These are phyloP conservation scores for Rissa tridactyla DNA, from an alignment of 2,113 vertebrate species.

Conservation along the genomic window DNA sequence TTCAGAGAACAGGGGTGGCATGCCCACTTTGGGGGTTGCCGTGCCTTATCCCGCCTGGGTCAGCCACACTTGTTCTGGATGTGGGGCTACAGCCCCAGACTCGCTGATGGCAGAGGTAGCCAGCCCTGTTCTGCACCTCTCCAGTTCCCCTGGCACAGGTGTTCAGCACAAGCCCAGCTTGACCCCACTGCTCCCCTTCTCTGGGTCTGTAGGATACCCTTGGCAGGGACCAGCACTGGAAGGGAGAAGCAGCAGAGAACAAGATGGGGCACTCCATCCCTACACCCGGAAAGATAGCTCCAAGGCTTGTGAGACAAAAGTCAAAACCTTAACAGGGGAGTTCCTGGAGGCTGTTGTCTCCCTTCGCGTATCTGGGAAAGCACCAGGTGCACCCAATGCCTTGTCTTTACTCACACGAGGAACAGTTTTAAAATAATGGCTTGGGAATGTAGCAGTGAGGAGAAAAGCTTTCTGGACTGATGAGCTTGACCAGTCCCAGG, in stretches of 20 bases:
- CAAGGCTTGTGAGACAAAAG: not conserved
- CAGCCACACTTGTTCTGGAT: rapidly evolving
- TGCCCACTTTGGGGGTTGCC: not conserved
- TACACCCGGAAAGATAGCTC: not conserved
- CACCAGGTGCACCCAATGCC: not conserved
- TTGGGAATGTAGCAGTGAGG: not conserved
- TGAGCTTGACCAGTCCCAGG: not conserved
- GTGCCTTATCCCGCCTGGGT: not conserved
- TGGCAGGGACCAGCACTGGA: not conserved
- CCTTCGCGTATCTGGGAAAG: not conserved
- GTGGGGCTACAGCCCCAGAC: not conserved
- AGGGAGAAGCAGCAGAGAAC: not conserved
- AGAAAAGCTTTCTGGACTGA: not conserved
- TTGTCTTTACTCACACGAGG: not conserved
- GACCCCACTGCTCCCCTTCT: not conserved
- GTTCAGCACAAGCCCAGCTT: not conserved
- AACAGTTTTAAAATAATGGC: not conserved
- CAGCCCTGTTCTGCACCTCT: not conserved
- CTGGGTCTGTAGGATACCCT: no score
- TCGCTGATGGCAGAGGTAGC: rapidly evolving
- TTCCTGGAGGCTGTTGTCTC: rapidly evolving
- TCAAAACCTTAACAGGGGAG: not conserved
- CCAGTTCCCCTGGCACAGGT: rapidly evolving
- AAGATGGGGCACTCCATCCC: rapidly evolving
- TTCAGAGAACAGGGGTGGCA: not conserved